phyloP scores from a whole-genome alignment of 2,113 vertebrate genomes.

The Capreolus pygargus region DNA sequence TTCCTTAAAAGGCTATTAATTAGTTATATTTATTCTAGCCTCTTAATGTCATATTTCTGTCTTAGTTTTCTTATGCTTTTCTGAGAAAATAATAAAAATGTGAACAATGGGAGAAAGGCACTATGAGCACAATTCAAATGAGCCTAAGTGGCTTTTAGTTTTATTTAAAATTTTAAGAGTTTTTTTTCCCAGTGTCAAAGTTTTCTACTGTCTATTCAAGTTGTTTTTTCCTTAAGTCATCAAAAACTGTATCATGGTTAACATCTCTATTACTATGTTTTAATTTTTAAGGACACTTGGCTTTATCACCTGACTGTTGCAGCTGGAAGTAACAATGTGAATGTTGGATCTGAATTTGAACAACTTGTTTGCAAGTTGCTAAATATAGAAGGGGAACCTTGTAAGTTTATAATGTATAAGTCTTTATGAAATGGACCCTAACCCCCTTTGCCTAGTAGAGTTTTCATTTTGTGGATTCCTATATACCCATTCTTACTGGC shows the following conservation, averaged over 20 bases:
- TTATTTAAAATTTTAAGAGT: slow-evolving; percentile 14
- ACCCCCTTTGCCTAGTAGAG: background rate
- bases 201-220: background rate
- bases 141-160: background rate
- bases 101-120: background rate
- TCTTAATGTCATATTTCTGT: background rate
- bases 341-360: slow-evolving; percentile 96
- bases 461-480: background rate
- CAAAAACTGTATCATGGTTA: background rate
- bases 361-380: slow-evolving; percentile 93
- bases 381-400: slow-evolving; percentile 88
- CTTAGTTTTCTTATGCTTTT: slow-evolving; percentile 22
- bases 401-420: slow-evolving; percentile 81
- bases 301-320: slow-evolving; percentile 95
- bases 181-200: background rate
- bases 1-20: background rate
- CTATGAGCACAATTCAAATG: background rate
- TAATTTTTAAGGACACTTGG: slow-evolving; percentile 89
- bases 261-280: slow-evolving; percentile 26
- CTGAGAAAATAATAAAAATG: background rate
- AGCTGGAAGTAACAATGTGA: slow-evolving; percentile 87
- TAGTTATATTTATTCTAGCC: background rate
- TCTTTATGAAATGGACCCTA: background rate
- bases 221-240: background rate
- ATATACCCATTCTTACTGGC: background rate